A percentile compares a stretch with the other conserved stretches of the same genome.
Conservation (phyloP, 2,797 vertebrate species). For the Molossus molossus region DNA sequence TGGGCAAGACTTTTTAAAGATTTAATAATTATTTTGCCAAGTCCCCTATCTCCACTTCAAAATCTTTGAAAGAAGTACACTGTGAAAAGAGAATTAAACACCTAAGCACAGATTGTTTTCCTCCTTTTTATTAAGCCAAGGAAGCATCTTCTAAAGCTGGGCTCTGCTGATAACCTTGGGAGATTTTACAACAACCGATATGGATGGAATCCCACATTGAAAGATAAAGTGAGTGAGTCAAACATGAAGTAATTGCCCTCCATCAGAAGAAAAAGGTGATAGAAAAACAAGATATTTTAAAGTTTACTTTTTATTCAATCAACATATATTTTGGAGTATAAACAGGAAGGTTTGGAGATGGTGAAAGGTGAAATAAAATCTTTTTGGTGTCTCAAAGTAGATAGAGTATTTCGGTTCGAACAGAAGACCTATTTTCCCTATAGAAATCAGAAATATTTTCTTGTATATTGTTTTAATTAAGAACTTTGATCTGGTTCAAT, state of each 20-base stretch:
- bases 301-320: conserved; percentile 16
- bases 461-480: background rate
- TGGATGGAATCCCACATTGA: background rate
- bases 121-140: conserved; percentile 18
- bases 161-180: conserved; percentile 3
- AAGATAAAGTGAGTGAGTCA: conserved; percentile 18
- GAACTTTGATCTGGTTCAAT: conserved; percentile 1
- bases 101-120: background rate
- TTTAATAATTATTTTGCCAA: conserved; percentile 21
- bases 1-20: background rate
- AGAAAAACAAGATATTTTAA: conserved; percentile 25
- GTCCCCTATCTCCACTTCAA: background rate
- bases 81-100: conserved; percentile 55
- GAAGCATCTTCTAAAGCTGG: background rate
- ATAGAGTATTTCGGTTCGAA: background rate
- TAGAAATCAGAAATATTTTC: conserved; percentile 12
- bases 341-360: background rate
- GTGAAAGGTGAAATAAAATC: background rate
- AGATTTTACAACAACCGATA: background rate
- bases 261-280: background rate
- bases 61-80: conserved; percentile 31
- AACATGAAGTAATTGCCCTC: background rate
- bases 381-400: background rate
- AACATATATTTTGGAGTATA: background rate
- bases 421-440: background rate